Evolutionary conservation across 2,888 invertebrate species (phyloP), one percentile per base, ranked within the genome.

Genomic region (Chrysodeixis includens): DNA sequence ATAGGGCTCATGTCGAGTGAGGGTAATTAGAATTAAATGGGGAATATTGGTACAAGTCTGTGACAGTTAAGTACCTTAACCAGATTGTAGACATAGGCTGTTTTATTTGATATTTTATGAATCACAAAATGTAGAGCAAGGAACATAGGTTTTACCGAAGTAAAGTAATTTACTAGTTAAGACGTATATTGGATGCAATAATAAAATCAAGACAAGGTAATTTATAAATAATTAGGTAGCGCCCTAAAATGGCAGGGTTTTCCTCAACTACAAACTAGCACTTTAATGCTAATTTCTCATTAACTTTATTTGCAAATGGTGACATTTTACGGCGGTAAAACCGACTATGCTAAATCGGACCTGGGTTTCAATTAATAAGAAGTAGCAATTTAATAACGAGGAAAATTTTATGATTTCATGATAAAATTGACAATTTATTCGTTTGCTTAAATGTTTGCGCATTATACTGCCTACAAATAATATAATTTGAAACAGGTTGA

Each of bases 1-100:
- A 12, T 52, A 10, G 62, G 4, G 56, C 62, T 46, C 53, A 56
- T 71, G 53, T 44, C 46, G n/a, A 53, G 40, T 40, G 63, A 51
- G 52, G 20, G 18, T 76, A 63, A 65, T 66, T 67, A 66, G 14
- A n/a, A 40, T 18, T 54, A 20, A 67, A 60, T 46, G 55, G 52
- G n/a, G 30, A 3, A 58, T 30, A 64, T 53, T 72, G 58, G 64
- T 52, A 51, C 20, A 55, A 10, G 16, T 1, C 49, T 32, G 46
- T 58, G 30, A n/a, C 26, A 16, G 9, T 8, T 7, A 4, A 49
- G 26, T 46, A 26, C 26, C 46, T 51, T 51, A 6, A 51, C 14
- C 20, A 20, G 14, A 14, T 26, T 26, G 18, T 26, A 51, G 18
- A 26, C 14, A 26, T 26, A 12, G 5, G 12, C 20, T 12, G 16